phyloP scores from a whole-genome alignment of 2,113 vertebrate species.

The Phylloscopus trochilus region DNA sequence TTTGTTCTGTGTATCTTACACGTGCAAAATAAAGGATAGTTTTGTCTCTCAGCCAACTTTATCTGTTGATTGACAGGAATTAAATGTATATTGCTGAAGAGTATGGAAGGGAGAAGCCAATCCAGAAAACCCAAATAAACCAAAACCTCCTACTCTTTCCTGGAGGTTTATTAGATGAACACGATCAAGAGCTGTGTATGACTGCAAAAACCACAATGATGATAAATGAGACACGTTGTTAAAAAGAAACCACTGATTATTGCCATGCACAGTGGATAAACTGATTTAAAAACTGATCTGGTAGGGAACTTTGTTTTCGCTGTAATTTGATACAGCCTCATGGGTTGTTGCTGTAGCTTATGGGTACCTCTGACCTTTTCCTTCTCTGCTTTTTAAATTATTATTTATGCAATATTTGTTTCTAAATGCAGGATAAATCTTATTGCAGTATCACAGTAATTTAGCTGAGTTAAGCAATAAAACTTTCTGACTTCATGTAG shows the following conservation, averaged over 20 bases:
- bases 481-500: background rate
- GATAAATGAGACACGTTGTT: background rate
- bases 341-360: background rate
- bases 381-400: background rate
- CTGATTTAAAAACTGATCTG: constrained; percentile 16
- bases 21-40: background rate
- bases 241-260: background rate
- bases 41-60: background rate
- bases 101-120: background rate
- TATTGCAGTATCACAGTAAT: background rate
- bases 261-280: background rate
- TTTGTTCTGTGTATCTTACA: background rate
- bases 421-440: background rate
- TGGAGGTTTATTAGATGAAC: constrained; percentile 24
- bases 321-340: background rate
- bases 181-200: background rate
- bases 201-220: constrained; percentile 19
- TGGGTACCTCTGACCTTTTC: background rate
- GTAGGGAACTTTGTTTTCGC: background rate
- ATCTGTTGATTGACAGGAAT: background rate
- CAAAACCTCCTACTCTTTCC: constrained; percentile 8
- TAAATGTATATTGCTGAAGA: background rate
- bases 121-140: constrained; percentile 1
- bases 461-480: background rate
- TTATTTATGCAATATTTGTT: background rate